Evolutionary conservation across 1,140 invertebrate genomes (phyloP).

Genomic region (Platyura marginata): DNA sequence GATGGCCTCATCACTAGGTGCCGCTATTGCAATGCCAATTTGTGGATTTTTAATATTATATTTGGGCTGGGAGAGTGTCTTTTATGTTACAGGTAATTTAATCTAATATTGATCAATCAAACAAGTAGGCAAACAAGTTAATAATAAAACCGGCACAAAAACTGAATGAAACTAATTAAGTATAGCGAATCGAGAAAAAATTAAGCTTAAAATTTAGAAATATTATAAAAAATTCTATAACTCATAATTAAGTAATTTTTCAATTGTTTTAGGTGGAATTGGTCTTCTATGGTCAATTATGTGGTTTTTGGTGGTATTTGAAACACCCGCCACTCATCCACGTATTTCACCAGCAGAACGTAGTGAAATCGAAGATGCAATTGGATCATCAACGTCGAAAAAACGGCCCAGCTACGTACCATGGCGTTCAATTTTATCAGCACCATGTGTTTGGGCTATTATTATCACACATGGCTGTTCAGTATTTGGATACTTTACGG

Average conservation of each 20-base stretch:
- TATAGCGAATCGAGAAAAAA: no score
- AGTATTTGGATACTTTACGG: constrained; percentile 89
- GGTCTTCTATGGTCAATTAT: constrained; percentile 63
- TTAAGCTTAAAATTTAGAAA: no score
- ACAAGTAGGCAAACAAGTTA: no score
- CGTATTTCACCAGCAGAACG: constrained; percentile 64
- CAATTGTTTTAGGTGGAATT: constrained; percentile 27
- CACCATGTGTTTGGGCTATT: constrained; percentile 79
- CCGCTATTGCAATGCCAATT: constrained; percentile 64
- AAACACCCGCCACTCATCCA: constrained; percentile 71
- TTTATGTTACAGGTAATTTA: constrained; percentile 58
- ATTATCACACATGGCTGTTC: constrained; percentile 76
- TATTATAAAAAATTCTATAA: no score
- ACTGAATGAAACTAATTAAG: no score
- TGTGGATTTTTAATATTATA: constrained; percentile 59
- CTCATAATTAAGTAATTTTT: no score
- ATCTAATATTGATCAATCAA: no score
- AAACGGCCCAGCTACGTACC: constrained; percentile 49
- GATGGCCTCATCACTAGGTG: constrained; percentile 72
- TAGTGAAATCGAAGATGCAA: constrained; percentile 55
- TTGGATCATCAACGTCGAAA: constrained; percentile 34
- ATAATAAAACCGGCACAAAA: no score
- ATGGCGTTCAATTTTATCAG: constrained; percentile 62
- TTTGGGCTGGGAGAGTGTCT: constrained; percentile 69
- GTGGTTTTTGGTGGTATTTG: constrained; percentile 73